Conservation (phyloP, 1,140 invertebrate species). For the Galleria mellonella region DNA sequence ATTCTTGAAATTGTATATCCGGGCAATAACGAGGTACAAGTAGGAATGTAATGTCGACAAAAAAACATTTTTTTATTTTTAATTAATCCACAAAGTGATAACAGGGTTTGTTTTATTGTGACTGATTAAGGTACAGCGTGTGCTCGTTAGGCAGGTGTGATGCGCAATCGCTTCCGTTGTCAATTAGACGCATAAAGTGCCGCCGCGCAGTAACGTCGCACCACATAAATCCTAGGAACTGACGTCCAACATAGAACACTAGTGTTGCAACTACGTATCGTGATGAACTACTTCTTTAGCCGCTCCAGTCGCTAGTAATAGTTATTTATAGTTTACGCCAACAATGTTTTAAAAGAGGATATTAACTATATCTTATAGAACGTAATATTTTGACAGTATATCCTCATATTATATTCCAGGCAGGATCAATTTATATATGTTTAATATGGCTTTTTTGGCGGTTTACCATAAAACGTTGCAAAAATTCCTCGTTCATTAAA, state of each 20-base stretch:
- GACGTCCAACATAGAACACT: conserved; percentile 22
- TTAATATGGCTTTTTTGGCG: conserved; percentile 8
- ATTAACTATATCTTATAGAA: too few species aligned
- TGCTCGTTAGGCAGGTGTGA: conserved; percentile 20
- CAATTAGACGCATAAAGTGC: conserved; percentile 54
- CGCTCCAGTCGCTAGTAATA: background rate
- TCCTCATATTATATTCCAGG: too few species aligned
- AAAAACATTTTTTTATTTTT: background rate
- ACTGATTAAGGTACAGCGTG: background rate
- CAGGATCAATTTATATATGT: too few species aligned
- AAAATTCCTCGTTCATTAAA: conserved; percentile 26
- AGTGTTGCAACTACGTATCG: conserved; percentile 23
- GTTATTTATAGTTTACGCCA: conserved; percentile 22
- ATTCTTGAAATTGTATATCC: too few species aligned
- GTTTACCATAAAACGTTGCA: conserved; percentile 22
- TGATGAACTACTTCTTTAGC: conserved; percentile 37
- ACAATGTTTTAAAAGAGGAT: conserved; percentile 16
- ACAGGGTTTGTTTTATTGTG: background rate
- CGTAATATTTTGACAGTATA: too few species aligned
- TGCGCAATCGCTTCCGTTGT: conserved; percentile 35
- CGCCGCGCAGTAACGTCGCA: conserved; percentile 29
- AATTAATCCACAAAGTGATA: background rate
- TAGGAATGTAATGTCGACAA: too few species aligned
- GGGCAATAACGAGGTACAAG: too few species aligned
- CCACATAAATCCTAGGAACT: conserved; percentile 40